phyloP scores from a whole-genome alignment of 2,113 vertebrate species.

The Clupea harengus region DNA sequence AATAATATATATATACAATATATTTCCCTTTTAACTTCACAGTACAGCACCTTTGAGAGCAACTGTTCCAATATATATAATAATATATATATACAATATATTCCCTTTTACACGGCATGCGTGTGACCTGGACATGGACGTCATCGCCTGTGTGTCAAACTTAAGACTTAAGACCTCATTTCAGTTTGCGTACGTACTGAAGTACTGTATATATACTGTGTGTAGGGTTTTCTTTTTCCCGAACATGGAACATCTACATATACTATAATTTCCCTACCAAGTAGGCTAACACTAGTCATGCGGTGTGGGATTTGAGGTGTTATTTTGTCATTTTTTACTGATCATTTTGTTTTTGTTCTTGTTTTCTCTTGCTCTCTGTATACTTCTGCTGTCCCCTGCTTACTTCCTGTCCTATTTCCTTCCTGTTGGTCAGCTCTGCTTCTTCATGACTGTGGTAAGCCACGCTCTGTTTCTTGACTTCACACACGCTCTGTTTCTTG shows the following conservation, averaged over 20 bases:
- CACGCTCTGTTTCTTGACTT: background rate
- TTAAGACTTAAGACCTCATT: no score
- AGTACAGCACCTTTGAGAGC: no score
- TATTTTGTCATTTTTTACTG: background rate
- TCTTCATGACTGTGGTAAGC: constrained; percentile 59
- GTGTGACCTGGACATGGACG: no score
- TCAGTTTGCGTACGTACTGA: no score
- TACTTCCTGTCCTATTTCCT: background rate
- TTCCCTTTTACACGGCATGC: no score
- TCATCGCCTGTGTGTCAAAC: no score
- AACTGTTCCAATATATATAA: background rate
- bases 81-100: background rate
- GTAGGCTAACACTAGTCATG: background rate
- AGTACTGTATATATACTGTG: no score
- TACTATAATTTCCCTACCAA: background rate
- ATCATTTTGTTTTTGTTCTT: background rate
- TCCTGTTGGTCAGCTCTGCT: constrained; percentile 52
- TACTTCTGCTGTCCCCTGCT: constrained; percentile 17
- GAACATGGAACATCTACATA: no score
- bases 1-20: background rate
- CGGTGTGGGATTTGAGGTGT: background rate
- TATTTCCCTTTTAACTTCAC: no score
- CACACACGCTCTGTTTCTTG: background rate
- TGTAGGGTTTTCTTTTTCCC: no score
- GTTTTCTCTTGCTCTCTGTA: background rate